Evolutionary conservation across 2,888 invertebrate species (phyloP), one percentile per base, ranked within the genome.

Genomic region (Noctuana brunneofusca): DNA sequence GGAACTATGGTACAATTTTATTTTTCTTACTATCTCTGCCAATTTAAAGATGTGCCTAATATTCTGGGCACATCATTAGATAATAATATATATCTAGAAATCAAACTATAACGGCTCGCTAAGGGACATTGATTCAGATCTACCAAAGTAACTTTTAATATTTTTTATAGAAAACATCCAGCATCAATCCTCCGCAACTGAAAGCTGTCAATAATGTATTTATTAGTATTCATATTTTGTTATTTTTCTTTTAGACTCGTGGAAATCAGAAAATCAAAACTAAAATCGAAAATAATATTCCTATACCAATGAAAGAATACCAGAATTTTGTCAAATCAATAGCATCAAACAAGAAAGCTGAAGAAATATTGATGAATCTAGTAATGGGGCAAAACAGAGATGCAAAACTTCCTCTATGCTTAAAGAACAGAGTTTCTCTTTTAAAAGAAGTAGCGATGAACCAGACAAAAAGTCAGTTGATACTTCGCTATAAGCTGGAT

Each of bases 401-500:
- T 27, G 35, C 60, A 12, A 35, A 58, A 50, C 58, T 55, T 8
- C 38, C 48, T 12, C 43, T 43, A 14, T 66, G 66, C 41, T 58
- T 62, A 20, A 50, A 32, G 12, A 60, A 62, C 12, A 48, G 66
- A 46, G 46, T 66, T 9, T 14, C 38, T n/a, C n/a, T 64, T 0
- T 46, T 54, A 24, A 56, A 11, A 30, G 58, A 58, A 16, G 8
- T 66, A 50, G 30, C 48, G 8, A 50, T 54, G 32, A 24, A 38
- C 3, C 64, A 58, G n/a, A 46, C 60, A n/a, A 4, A 35, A 41
- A 49, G 49, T 43, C 50, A 58, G 32, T 58, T 66, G 12, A 41
- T 66, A 11, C 11, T 38, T 24, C 48, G 32, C 11, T 66, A 52
- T 55, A 64, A 66, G 54, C 38, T 48, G 16, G 55, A 58, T 20